Evolutionary conservation across 2,888 invertebrate species (phyloP).

Genomic region (Phytoseiulus persimilis): DNA sequence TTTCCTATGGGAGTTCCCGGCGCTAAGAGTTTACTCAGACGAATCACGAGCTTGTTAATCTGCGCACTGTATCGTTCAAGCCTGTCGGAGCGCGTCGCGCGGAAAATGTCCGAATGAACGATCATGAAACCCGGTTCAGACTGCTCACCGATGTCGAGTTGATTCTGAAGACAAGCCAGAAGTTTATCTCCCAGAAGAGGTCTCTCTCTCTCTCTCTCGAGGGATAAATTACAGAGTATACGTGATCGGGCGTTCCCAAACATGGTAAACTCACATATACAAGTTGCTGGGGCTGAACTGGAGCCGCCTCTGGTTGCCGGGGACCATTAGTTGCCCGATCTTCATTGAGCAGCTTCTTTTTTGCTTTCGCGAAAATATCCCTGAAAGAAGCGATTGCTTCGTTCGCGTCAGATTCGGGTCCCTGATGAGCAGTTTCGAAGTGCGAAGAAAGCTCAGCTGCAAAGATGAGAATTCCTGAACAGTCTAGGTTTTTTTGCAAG

Average conservation of each 20-base stretch:
- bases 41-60: conserved; percentile 33
- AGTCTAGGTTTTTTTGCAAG: no score
- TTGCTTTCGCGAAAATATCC: conserved; percentile 49
- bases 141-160: conserved; percentile 18
- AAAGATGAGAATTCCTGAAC: no score
- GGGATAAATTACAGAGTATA: no score
- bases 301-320: not conserved
- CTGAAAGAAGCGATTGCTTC: conserved; percentile 33
- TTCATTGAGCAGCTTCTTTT: conserved; percentile 28
- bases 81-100: not conserved
- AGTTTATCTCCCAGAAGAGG: no score
- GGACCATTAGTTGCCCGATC: not conserved
- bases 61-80: conserved; percentile 15
- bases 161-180: not conserved
- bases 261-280: not conserved
- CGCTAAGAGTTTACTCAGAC: not conserved
- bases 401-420: conserved; percentile 15
- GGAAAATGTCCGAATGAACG: conserved; percentile 11
- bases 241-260: no score
- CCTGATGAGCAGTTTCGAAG: not conserved
- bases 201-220: no score
- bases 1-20: conserved; percentile 29
- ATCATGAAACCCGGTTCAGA: conserved; percentile 6
- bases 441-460: conserved; percentile 41
- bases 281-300: not conserved